Evolutionary conservation across 1,140 invertebrate species (phyloP), one percentile per base, ranked within the genome.

Genomic region (Euschistus heros): DNA sequence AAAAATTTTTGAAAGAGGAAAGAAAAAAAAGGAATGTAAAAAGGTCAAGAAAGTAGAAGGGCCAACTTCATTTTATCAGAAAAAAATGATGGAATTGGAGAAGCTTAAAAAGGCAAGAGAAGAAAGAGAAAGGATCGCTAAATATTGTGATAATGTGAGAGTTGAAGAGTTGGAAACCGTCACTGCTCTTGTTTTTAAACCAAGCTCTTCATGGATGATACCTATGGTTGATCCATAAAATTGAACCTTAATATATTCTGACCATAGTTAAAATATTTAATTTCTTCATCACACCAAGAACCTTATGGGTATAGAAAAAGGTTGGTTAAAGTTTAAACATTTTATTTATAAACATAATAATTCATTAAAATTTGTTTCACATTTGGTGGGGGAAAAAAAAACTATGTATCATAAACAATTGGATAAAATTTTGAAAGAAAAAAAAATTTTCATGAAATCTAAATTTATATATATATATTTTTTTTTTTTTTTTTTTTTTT

Each of bases 51-150:
- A 66, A 42, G 26, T 46, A 50, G 10, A 13, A 30, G 60, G 37
- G 2, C 64, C 66, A 17, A 67, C 22, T 24, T 68, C 65, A 26
- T 70, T 68, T 63, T 70, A 67, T 52, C 60, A 69, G 37, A 66
- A 42, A 30, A 70, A 66, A 65, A 62, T 69, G 13, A 17, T 61
- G 17, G 68, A 67, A 55, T 55, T 67, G 44, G 44, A 66, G 27
- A 59, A 46, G 42, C 24, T 57, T 15, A 57, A 57, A 14, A 57
- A 65, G 52, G 26, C 61, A 52, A 20, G 46, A 18, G 24, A 52
- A 42, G 54, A 54, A 24, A 62, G 26, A 57, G 54, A 57, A 6
- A 65, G 55, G 24, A 62, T 42, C 64, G 54, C 26, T 54, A 47
- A 47, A 52, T 47, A 50, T 61, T 66, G 15, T 62, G 59, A 66